Evolutionary conservation across 1,140 invertebrate species (phyloP).

Genomic region (Diachasmimorpha longicaudata): DNA sequence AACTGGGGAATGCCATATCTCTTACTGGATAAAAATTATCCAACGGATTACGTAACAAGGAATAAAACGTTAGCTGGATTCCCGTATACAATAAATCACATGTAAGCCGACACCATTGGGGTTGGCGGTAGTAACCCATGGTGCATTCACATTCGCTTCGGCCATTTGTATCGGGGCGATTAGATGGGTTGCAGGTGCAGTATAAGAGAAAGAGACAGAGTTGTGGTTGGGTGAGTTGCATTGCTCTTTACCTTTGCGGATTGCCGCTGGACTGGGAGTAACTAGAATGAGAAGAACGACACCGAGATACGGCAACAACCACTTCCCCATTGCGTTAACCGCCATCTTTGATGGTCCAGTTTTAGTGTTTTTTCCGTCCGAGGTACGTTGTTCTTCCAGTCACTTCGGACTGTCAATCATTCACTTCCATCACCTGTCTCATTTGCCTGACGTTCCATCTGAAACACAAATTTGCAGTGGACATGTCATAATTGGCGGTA

Average conservation of each 20-base stretch:
- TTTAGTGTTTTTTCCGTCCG: neutral
- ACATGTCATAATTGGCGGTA: no score
- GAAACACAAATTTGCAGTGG: neutral
- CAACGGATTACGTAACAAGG: neutral
- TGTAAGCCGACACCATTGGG: constrained; percentile 35
- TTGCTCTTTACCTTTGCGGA: constrained; percentile 56
- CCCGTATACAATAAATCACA: constrained; percentile 36
- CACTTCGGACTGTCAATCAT: constrained; percentile 48
- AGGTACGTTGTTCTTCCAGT: neutral
- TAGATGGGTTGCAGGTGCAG: neutral
- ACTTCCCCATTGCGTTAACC: constrained; percentile 31
- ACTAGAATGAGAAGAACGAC: constrained; percentile 51
- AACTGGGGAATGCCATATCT: neutral
- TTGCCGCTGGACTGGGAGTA: constrained; percentile 56
- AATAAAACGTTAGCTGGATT: constrained; percentile 27
- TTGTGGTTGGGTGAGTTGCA: constrained; percentile 17
- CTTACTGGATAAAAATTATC: neutral
- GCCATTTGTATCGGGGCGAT: neutral
- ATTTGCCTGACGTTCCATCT: constrained; percentile 36
- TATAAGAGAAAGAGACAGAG: neutral
- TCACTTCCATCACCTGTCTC: constrained; percentile 17
- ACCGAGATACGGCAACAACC: constrained; percentile 54
- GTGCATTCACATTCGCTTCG: constrained; percentile 6
- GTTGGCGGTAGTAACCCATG: neutral
- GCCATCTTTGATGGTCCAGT: constrained; percentile 32